Evolutionary conservation across 1,140 invertebrate genomes (phyloP), one percentile per base, ranked within the genome.

Genomic region (Drosophila orosa): DNA sequence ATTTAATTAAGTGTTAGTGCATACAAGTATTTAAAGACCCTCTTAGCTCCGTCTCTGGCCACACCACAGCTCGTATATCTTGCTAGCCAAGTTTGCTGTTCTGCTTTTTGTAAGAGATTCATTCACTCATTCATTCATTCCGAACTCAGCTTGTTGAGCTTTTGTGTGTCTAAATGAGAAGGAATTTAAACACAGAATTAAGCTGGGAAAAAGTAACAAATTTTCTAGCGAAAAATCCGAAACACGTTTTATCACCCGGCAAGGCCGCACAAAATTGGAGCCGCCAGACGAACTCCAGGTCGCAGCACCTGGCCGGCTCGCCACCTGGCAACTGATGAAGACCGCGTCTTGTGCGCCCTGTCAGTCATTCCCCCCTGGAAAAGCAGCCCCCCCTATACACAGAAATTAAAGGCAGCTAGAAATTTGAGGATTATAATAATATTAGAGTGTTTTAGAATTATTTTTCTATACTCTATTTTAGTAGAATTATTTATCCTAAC

Each of bases 241-340:
- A 76, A 76, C 72, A 76, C 47, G 73, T 76, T 76, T 75, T 67
- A 54, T 47, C 39, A 40, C 45, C 27, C 37, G 73, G 47, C 73
- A 76, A 76, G 73, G 73, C 73, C 73, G 42, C 39, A 58, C 61
- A 72, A 13, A 54, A 44, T 25, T 37, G 15, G 33, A 76, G 42
- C 22, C 72, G 45, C 22, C 62, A 33, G 50, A 65, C 60, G 52
- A 65, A 39, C 63, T 48, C n/a, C 22, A 52, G 55, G 56, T n/a
- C 44, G 42, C 24, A 55, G 50, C 47, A 37, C 45, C 31, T 50
- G 45, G 35, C 54, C 22, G n/a, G 25, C 25, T 10, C n/a, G 12
- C 25, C 60, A 65, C 73, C 72, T 76, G 73, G 61, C 61, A 44
- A 47, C 73, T 29, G 63, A 39, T 56, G 73, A 66, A 54, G 54